Evolutionary conservation across 2,113 vertebrate species (phyloP).

Genomic region (Accipiter cooperii): DNA sequence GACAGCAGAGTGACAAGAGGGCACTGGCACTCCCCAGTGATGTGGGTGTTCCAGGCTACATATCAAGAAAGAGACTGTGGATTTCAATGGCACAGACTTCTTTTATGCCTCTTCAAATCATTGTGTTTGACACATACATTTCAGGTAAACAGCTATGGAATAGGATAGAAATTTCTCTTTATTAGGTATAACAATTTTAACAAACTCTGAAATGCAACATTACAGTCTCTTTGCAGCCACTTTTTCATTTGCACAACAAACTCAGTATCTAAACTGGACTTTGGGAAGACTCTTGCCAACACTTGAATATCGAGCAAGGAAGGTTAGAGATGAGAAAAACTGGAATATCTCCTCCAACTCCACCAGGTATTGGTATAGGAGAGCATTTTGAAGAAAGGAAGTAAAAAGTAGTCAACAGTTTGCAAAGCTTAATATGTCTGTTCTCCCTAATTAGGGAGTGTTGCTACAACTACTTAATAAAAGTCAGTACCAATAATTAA

Average conservation of each 20-base stretch:
- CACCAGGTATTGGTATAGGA: neutral
- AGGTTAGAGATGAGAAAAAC: neutral
- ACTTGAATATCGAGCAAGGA: neutral
- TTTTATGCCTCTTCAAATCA: neutral
- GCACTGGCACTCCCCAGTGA: neutral
- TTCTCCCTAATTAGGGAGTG: neutral
- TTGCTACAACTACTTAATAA: neutral
- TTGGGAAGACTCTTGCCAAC: neutral
- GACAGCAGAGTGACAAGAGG: neutral
- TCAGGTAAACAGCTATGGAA: neutral
- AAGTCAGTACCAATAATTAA: neutral
- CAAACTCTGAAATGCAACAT: neutral
- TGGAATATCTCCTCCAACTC: neutral
- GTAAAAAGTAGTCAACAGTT: neutral
- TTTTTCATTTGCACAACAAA: neutral
- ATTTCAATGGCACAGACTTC: neutral
- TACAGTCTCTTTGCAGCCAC: neutral
- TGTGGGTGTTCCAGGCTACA: neutral
- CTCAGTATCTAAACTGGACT: neutral
- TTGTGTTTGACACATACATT: rapidly evolving
- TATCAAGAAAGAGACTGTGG: rapidly evolving
- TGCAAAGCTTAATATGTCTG: neutral
- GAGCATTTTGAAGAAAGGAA: neutral
- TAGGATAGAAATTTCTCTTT: neutral
- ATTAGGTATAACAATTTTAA: neutral